Base-by-base conservation (phyloP, 2,888 invertebrate species). In the Mimumesa dahlbomi region DNA sequence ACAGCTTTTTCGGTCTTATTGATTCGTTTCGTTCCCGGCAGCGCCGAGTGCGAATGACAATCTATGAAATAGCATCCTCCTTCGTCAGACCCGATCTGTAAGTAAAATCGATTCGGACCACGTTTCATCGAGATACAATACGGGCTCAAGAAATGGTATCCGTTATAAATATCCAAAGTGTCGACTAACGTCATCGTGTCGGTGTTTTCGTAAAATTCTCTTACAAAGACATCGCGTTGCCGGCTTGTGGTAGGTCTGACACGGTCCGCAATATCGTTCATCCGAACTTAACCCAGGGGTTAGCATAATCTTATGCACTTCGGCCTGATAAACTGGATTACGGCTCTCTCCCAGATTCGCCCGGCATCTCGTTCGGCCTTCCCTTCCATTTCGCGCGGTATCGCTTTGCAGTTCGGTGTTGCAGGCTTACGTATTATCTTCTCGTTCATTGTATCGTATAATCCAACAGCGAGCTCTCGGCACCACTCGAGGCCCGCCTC, bases 301-400 rank as follows among this genome's bases (percentile, higher is more conserved):
- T 84, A 81, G 78, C 78, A 79, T 84, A 83, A 87, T 87, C 85
- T 83, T 83, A 77, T 83, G 83, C 83, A 83, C 80, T 85, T 76
- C 71, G 71, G 64, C 59, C 72, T 77, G 84, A 85, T 85, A 84
- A 87, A 86, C 84, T 81, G 78, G 80, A 84, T 85, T 85, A 82
- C 69, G 62, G 72, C 61, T 71, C 64, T 68, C 53, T 66, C 61
- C 59, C 42, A 48, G 46, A 49, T 71, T 59, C 58, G 38, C 45
- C 46, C 56, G 42, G 45, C 25, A 7, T 31, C 49, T 54, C 43
- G n/a, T 14, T 58, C 53, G 5, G 1, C 11, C 31, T 14, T 42
- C 19, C 22, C 18, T 22, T 34, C 29, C 31, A 36, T 43, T 13
- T 38, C 11, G 19, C 43, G 22, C 38, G 31, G 40, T 52, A 62